Percentiles rank a stretch among this genome's conserved stretches.
Conservation (phyloP, 2,113 vertebrate genomes). For the Scomber scombrus region DNA sequence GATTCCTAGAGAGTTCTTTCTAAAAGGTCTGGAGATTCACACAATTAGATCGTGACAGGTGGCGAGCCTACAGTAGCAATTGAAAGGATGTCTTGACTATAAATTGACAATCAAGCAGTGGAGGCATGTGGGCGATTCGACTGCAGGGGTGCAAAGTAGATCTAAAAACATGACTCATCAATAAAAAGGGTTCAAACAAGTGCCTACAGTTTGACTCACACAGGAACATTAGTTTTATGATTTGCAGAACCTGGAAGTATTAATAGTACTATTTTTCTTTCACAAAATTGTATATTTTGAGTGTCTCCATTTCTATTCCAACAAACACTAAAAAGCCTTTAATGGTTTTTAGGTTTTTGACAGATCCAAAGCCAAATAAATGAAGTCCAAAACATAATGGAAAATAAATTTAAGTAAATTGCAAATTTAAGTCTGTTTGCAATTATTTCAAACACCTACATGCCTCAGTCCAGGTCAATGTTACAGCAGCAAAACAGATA, state of each 20-base stretch:
- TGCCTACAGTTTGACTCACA: background rate
- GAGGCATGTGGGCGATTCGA: slow-evolving; percentile 2
- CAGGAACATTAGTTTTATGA: no score
- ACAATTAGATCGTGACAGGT: slow-evolving; percentile 15
- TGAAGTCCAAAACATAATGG: background rate
- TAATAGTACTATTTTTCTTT: no score
- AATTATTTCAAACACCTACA: background rate
- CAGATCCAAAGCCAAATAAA: background rate
- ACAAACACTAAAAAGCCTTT: no score
- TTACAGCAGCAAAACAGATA: no score
- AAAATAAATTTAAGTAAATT: no score
- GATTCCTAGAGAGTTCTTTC: slow-evolving; percentile 3
- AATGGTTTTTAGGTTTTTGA: no score
- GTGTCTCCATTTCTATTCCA: no score
- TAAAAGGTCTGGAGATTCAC: background rate
- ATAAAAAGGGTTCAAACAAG: background rate
- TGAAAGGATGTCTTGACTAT: slow-evolving; percentile 23
- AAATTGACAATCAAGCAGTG: slow-evolving; percentile 8
- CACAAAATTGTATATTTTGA: no score
- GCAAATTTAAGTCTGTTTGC: background rate
- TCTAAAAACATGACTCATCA: background rate
- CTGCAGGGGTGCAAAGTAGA: background rate
- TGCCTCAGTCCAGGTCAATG: no score
- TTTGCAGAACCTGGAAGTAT: no score
- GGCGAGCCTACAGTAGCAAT: slow-evolving; percentile 30